Base-by-base conservation (phyloP, 2,888 invertebrate genomes). In the Cantharis rufa region DNA sequence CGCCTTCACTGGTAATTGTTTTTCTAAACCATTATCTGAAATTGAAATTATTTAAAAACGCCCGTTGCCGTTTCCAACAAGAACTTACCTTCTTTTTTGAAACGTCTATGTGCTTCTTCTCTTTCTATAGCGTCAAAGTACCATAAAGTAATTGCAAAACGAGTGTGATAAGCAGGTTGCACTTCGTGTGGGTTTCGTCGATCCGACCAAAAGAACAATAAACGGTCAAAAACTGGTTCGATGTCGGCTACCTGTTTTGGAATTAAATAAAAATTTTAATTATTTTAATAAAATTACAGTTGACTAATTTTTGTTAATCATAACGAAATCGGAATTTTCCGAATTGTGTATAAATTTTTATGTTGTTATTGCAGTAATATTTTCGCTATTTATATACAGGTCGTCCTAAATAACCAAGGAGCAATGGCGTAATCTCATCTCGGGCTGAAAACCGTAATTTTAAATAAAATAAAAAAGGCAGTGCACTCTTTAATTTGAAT, bases 181-280 rank as follows among this genome's bases (percentile, higher is more conserved):
- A 99, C 98, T 90, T 98, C 98, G 86, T 98, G 98, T 0, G 98
- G 98, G 89, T 98, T 98, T 82, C 98, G 91, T 83, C 96, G 90
- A 85, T 98, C 98, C 0, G 98, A 98, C 98, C 98, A 99, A 90
- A 99, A 99, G 89, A 98, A 98, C 83, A 98, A 90, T 87, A 98
- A 92, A 77, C 98, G 90, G 88, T 99, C 98, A 88, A 98, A 98
- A 72, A 95, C 90, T 0, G 98, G 98, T 86, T 95, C 97, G 84
- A 99, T 96, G 85, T 97, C 95, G 0, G 97, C 97, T 68, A 93
- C 88, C 88, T 88, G 72, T 27, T n/a, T n/a, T n/a, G 2, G n/a
- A 48, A 48, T 5, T 5, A 48, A 48, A 48, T 48, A n/a, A 48
- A 48, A 48, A 13, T n/a, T n/a, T n/a, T n/a, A n/a, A n/a, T 32